Conservation (phyloP, 2,113 vertebrate genomes). For the Dissostichus mawsoni region DNA sequence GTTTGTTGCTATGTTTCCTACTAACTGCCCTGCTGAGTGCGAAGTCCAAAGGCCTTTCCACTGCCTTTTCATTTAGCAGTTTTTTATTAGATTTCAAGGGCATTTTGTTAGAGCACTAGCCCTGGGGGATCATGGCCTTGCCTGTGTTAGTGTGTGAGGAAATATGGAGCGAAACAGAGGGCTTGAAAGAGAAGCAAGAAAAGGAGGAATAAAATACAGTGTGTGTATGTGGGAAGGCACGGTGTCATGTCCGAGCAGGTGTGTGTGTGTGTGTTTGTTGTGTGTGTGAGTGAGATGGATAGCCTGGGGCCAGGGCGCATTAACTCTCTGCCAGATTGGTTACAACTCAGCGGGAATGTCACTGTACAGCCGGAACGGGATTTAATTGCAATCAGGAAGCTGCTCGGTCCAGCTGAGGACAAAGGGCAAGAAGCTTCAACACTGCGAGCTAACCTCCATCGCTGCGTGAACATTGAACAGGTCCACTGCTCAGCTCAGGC, state of each 20-base stretch:
- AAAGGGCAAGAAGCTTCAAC: conserved; percentile 36
- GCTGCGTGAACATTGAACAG: conserved; percentile 48
- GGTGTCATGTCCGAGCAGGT: conserved; percentile 17
- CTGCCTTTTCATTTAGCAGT: conserved; percentile 72
- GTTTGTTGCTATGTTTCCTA: conserved; percentile 50
- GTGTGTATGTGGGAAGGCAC: conserved; percentile 21
- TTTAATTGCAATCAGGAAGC: conserved; percentile 81
- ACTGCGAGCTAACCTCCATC: conserved; percentile 60
- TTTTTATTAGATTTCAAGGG: conserved; percentile 76
- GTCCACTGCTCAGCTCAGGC: conserved; percentile 47
- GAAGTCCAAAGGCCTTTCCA: conserved; percentile 52
- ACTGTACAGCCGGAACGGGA: conserved; percentile 70
- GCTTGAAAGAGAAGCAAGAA: conserved; percentile 26
- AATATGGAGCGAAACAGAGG: background rate
- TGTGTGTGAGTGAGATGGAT: conserved; percentile 77
- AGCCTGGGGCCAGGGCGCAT: conserved; percentile 69
- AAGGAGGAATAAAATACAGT: conserved; percentile 23
- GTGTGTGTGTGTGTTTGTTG: conserved; percentile 31
- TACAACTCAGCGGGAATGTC: conserved; percentile 76
- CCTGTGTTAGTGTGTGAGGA: conserved; percentile 8
- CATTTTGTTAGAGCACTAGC: conserved; percentile 53
- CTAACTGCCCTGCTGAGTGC: conserved; percentile 57
- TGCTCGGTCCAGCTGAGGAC: conserved; percentile 59
- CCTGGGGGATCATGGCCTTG: conserved; percentile 55
- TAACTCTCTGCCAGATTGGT: conserved; percentile 78